Conservation (phyloP, 2,113 vertebrate genomes). For the Osmerus mordax region DNA sequence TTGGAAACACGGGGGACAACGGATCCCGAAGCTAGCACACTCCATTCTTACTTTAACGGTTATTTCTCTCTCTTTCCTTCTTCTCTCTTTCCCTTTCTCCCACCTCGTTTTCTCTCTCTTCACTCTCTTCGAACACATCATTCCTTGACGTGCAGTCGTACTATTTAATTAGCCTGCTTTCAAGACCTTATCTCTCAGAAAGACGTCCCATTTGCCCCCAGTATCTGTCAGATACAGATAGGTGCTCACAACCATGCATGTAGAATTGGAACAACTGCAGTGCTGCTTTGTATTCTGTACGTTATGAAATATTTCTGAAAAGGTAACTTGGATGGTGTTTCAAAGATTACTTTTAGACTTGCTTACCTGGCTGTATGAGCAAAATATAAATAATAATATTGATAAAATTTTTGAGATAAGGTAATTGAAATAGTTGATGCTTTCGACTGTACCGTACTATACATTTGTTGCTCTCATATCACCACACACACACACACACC, state of each 20-base stretch:
- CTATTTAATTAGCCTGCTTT: constrained; percentile 48
- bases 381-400: no score
- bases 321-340: constrained; percentile 7
- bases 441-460: neutral
- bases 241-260: constrained; percentile 36
- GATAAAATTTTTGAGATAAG: no score
- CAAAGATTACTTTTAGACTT: no score
- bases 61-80: neutral
- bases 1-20: constrained; percentile 64
- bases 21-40: constrained; percentile 73
- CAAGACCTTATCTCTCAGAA: constrained; percentile 8
- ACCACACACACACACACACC: constrained; percentile 9
- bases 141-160: constrained; percentile 73
- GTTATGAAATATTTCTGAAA: neutral
- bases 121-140: constrained; percentile 67
- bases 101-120: constrained; percentile 8
- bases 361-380: no score
- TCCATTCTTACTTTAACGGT: constrained; percentile 53
- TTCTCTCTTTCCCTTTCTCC: neutral
- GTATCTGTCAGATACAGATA: constrained; percentile 10
- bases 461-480: neutral
- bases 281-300: neutral
- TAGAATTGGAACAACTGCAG: constrained; percentile 12
- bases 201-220: neutral
- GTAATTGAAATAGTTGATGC: no score